Conservation (phyloP, 1,140 invertebrate species). For the Heterodera carotae region DNA sequence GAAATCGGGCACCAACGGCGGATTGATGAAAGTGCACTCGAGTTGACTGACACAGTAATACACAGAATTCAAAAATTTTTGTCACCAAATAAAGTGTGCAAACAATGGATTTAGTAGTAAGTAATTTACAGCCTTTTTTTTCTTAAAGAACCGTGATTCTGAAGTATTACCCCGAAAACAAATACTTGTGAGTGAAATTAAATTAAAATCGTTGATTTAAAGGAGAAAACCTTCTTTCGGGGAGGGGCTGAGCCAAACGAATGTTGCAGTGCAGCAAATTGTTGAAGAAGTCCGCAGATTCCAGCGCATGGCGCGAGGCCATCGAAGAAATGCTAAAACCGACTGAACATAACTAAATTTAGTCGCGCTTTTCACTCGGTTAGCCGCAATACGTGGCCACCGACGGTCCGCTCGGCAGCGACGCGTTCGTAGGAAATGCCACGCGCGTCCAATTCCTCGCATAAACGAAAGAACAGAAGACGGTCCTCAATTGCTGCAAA, state of each 20-base stretch:
- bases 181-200: too few relatives aligned
- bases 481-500: constrained; percentile 39
- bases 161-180: too few relatives aligned
- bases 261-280: constrained; percentile 41
- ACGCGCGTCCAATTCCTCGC: constrained; percentile 35
- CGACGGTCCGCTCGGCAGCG: constrained; percentile 19
- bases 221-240: not conserved
- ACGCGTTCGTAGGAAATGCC: constrained; percentile 36
- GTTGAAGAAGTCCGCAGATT: constrained; percentile 37
- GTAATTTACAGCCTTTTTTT: too few relatives aligned
- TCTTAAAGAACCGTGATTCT: too few relatives aligned
- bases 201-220: too few relatives aligned
- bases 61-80: constrained; percentile 3
- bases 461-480: constrained; percentile 35
- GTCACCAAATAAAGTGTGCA: too few relatives aligned
- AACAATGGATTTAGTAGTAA: too few relatives aligned
- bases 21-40: constrained; percentile 40
- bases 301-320: not conserved
- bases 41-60: constrained; percentile 21
- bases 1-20: constrained; percentile 34
- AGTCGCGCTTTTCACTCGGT: constrained; percentile 18
- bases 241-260: constrained; percentile 30
- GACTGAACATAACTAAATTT: not conserved
- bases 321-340: constrained; percentile 33
- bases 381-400: constrained; percentile 33